A percentile compares a stretch with the other conserved stretches of the same genome.
Evolutionary conservation across 2,797 vertebrate species (phyloP).

Genomic region (Xiphorhynchus erythropygius): DNA sequence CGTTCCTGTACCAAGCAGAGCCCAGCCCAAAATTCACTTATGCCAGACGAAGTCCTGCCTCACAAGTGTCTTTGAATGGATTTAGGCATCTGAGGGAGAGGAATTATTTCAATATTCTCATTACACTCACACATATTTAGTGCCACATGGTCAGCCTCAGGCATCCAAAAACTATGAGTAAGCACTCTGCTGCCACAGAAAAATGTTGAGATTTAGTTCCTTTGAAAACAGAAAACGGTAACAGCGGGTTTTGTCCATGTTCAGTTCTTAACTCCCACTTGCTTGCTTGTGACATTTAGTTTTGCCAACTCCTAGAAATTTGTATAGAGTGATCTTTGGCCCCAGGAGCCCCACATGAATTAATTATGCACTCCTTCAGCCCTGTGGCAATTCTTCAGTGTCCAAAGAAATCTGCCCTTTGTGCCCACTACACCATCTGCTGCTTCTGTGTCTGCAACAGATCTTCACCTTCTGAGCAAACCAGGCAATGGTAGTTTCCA

Average conservation of each 20-base stretch:
- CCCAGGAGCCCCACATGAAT: not conserved
- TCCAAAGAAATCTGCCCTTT: not conserved
- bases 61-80: not conserved
- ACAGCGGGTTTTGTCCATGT: not conserved
- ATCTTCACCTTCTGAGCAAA: not conserved
- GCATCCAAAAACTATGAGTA: not conserved
- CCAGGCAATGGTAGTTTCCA: not conserved
- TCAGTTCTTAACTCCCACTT: slow-evolving; percentile 21
- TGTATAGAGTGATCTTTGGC: not conserved
- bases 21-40: not conserved
- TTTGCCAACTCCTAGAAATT: not conserved
- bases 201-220: not conserved
- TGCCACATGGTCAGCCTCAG: not conserved
- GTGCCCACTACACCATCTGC: not conserved
- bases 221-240: slow-evolving; percentile 10
- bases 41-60: not conserved
- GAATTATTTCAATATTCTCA: not conserved
- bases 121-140: not conserved
- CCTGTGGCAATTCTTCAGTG: not conserved
- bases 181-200: not conserved
- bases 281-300: not conserved
- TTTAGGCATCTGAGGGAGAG: not conserved
- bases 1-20: not conserved
- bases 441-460: not conserved
- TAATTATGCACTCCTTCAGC: not conserved